These are phyloP conservation scores for Lypha dubia DNA, from an alignment of 2,888 invertebrate genomes.

Conservation along the genomic window DNA sequence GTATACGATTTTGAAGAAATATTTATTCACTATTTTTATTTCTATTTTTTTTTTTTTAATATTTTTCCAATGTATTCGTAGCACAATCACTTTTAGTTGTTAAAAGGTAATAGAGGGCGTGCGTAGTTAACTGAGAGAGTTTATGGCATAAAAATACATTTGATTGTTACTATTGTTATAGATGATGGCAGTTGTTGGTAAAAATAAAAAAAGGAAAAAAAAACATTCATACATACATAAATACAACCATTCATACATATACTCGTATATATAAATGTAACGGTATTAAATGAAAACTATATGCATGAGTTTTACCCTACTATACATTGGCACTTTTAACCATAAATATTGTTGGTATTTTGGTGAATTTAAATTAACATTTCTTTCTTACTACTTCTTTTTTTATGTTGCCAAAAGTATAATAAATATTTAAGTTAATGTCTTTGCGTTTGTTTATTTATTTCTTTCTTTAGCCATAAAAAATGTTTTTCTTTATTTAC, in stretches of 20 bases:
- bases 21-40: neutral
- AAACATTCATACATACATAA: neutral
- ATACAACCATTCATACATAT: neutral
- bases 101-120: slow-evolving; percentile 37
- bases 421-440: slow-evolving; percentile 4
- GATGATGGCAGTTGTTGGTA: neutral
- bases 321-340: slow-evolving; percentile 16
- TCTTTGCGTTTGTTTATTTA: neutral
- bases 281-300: too few species aligned
- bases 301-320: neutral
- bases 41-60: neutral
- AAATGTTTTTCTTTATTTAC: neutral
- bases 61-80: neutral
- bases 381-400: slow-evolving; percentile 5
- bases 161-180: slow-evolving; percentile 43
- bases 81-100: slow-evolving; percentile 18
- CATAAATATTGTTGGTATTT: neutral
- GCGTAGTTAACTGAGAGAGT: slow-evolving; percentile 13
- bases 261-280: too few species aligned
- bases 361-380: slow-evolving; percentile 7
- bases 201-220: neutral
- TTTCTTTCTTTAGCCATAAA: neutral
- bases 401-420: neutral
- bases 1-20: neutral
- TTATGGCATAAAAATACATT: slow-evolving; percentile 25